Evolutionary conservation across 2,888 invertebrate genomes (phyloP), one percentile per base, ranked within the genome.

Genomic region (Lymantria dispar): DNA sequence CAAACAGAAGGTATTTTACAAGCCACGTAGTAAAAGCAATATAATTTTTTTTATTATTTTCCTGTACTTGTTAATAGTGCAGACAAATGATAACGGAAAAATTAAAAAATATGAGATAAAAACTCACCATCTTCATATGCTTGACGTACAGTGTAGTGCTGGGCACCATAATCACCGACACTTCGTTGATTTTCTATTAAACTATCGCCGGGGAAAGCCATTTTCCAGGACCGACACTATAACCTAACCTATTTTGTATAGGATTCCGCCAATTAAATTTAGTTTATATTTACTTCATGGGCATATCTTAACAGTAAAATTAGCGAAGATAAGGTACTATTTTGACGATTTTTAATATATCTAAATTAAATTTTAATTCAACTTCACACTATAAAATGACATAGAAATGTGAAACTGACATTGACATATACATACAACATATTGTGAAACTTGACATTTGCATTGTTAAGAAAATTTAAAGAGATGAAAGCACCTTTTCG

Each of bases 121-220:
- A 52, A 45, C 82, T 81, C 62, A 89, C 89, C 87, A 62, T 85
- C 70, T 48, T 78, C 69, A 55, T 76, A 88, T 0, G 88, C 85
- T 59, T 85, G 76, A 15, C 74, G 74, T 43, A 87, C 68, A 3
- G 82, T 75, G 30, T 64, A 65, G 15, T 64, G 64, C 41, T 68
- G 68, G 15, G 64, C 60, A n/a, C 62, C 61, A 48, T 71, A 68
- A 38, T 68, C 72, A 50, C 72, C 71, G 43, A 64, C 62, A 38
- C 58, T 60, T 57, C 74, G 80, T 50, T 79, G 71, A 50, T 72
- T 74, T 46, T 65, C 62, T 58, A 70, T 68, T 33, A 68, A 66
- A 68, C 74, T 73, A 62, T 79, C 85, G 52, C 77, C 72, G 37
- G 83, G 73, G 78, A 76, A 85, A 76, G 76, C 76, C 89, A 89